A percentile compares a stretch with the other conserved stretches of the same genome.
Evolutionary conservation across 2,797 vertebrate species (phyloP).

Genomic region (Alosa sapidissima): DNA sequence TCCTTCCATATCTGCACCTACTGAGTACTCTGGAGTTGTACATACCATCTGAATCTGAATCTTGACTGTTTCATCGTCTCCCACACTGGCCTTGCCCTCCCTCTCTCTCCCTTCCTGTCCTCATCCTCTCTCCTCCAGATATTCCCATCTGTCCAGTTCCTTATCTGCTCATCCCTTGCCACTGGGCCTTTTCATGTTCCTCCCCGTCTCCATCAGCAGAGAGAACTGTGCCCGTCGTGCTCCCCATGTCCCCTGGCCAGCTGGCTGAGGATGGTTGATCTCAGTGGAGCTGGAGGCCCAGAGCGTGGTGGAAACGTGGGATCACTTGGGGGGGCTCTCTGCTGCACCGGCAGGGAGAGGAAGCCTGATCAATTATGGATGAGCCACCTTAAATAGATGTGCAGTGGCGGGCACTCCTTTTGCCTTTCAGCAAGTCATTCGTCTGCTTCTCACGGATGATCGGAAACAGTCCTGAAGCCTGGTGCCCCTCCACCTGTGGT

Average conservation of each 20-base stretch:
- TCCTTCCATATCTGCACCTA: not conserved
- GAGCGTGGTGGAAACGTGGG: not conserved
- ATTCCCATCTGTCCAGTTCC: not conserved
- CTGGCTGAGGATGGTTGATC: not conserved
- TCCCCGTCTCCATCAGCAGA: not conserved
- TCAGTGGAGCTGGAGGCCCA: not conserved
- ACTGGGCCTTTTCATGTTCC: not conserved
- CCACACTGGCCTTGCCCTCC: not conserved
- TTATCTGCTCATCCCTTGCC: not conserved
- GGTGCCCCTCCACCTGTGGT: not conserved
- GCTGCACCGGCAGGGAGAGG: slow-evolving; percentile 29
- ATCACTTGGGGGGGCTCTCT: not conserved
- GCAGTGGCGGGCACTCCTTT: slow-evolving; percentile 33
- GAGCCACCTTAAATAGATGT: slow-evolving; percentile 71
- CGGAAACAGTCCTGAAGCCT: not conserved
- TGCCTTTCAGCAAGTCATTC: not conserved
- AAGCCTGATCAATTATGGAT: slow-evolving; percentile 76
- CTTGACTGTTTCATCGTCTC: not conserved
- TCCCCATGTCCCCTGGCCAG: not conserved
- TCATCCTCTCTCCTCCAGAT: too few relatives aligned
- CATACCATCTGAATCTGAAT: not conserved
- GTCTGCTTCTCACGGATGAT: not conserved
- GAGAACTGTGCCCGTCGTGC: not conserved
- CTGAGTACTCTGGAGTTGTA: not conserved
- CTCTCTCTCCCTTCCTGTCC: not conserved